phyloP scores from a whole-genome alignment of 2,113 vertebrate genomes.

The Hippocampus comes region DNA sequence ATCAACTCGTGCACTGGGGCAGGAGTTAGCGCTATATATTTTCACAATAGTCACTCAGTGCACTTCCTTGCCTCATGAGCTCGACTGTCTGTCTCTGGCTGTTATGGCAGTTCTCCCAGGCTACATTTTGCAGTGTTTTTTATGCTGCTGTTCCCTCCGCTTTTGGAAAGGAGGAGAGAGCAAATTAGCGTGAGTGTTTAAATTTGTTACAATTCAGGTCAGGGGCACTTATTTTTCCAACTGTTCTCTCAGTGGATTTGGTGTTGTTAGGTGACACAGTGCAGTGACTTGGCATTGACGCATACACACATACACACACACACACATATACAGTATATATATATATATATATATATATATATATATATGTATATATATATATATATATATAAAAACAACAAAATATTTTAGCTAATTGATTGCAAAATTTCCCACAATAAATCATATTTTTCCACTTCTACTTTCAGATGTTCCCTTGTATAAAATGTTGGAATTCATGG shows the following conservation, averaged over 20 bases:
- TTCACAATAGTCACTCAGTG: conserved; percentile 4
- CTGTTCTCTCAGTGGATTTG: background rate
- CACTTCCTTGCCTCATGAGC: conserved; percentile 5
- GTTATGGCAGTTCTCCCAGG: background rate
- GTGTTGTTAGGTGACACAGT: background rate
- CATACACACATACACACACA: too few species aligned
- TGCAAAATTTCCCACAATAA: too few species aligned
- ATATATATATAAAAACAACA: too few species aligned
- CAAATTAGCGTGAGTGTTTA: background rate
- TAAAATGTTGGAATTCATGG: too few species aligned
- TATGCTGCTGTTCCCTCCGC: background rate
- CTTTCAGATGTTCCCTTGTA: too few species aligned
- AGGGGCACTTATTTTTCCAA: background rate
- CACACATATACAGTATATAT: too few species aligned
- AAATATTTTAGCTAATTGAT: too few species aligned
- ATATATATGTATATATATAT: too few species aligned
- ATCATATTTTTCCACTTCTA: too few species aligned
- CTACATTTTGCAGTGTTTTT: background rate
- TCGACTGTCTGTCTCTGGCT: background rate
- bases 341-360: too few species aligned
- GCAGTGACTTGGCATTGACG: too few species aligned
- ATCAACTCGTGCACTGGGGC: conserved; percentile 11
- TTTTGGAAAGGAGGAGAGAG: background rate
- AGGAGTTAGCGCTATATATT: background rate
- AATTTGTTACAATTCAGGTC: background rate